Base-by-base conservation (phyloP, 2,113 vertebrate species). In the Gopherus flavomarginatus region DNA sequence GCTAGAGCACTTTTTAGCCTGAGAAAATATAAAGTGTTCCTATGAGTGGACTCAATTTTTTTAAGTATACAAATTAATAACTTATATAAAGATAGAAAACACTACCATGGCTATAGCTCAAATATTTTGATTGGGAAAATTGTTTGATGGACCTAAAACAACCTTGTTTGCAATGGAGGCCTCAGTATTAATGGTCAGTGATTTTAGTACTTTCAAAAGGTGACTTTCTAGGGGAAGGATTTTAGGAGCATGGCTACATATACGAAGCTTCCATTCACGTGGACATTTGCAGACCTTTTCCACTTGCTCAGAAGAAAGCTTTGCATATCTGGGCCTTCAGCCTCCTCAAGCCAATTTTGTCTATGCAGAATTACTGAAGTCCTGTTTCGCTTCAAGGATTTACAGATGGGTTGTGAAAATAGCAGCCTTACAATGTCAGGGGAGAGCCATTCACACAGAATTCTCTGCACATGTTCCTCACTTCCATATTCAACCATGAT, bases 51-150 rank as follows among this genome's bases (percentile, higher is more conserved):
- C 62, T 91, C 77, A 84, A 88, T 94, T 92, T 95, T 92, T 95
- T 92, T 8, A 94, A 94, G 75, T 95, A 89, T 90, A 93, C 89
- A 96, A 97, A 97, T 97, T 97, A 97, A 97, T 95, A 97, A 96
- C 82, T 97, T 96, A 81, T 22, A 94, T 95, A 92, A 97, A 95
- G 96, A 94, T 86, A 94, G 90, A 95, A 96, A 97, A 96, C 79
- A 90, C 44, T 65, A 86, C 44, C 29, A 89, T 87, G 81, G 94
- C 65, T 35, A 86, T 88, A 95, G 57, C 87, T 94, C 29, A 54
- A 83, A 90, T 82, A 83, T 86, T 90, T 89, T 86, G 69, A 94
- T 94, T 88, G 84, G 42, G 78, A 85, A 97, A 96, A 81, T 95
- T 90, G 11, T 94, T 86, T 93, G 93, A 97, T 92, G 59, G 84